Conservation (phyloP, 2,797 vertebrate species). For the Melanotaenia nigrans region DNA sequence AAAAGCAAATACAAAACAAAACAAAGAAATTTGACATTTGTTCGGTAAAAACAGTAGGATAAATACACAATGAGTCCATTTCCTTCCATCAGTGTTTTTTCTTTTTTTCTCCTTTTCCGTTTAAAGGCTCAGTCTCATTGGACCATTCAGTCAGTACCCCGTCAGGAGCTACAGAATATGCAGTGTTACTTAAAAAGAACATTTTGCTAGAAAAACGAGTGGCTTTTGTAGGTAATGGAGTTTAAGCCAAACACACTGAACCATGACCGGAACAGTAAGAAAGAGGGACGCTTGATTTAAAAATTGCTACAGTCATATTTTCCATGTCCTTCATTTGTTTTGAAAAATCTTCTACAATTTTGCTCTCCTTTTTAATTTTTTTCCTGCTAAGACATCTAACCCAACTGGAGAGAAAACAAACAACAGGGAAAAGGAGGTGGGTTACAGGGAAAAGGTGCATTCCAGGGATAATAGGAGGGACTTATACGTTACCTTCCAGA, state of each 20-base stretch:
- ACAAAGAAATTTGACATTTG: conserved; percentile 77
- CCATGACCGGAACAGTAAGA: conserved; percentile 77
- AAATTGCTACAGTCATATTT: conserved; percentile 82
- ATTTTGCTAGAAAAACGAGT: conserved; percentile 85
- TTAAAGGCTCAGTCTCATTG: conserved; percentile 77
- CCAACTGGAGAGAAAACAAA: conserved; percentile 79
- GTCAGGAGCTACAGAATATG: conserved; percentile 69
- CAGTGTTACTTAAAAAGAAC: conserved; percentile 84
- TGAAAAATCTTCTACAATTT: conserved; percentile 67
- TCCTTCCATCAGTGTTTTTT: conserved; percentile 65
- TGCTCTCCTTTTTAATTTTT: conserved; percentile 61
- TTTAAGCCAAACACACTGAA: conserved; percentile 81
- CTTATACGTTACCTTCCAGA: conserved; percentile 90
- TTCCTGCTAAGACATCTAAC: conserved; percentile 72
- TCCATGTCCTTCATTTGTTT: conserved; percentile 66
- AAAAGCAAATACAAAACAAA: conserved; percentile 75
- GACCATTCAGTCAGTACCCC: conserved; percentile 79
- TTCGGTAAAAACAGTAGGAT: conserved; percentile 88
- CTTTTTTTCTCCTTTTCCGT: conserved; percentile 40
- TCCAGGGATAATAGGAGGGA: conserved; percentile 69
- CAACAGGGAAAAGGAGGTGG: conserved; percentile 64
- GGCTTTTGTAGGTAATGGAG: conserved; percentile 80
- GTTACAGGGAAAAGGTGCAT: conserved; percentile 80
- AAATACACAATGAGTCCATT: conserved; percentile 86
- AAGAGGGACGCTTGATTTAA: conserved; percentile 81